Base-by-base conservation (phyloP, 2,888 invertebrate genomes). In the Parascotia fuliginaria region DNA sequence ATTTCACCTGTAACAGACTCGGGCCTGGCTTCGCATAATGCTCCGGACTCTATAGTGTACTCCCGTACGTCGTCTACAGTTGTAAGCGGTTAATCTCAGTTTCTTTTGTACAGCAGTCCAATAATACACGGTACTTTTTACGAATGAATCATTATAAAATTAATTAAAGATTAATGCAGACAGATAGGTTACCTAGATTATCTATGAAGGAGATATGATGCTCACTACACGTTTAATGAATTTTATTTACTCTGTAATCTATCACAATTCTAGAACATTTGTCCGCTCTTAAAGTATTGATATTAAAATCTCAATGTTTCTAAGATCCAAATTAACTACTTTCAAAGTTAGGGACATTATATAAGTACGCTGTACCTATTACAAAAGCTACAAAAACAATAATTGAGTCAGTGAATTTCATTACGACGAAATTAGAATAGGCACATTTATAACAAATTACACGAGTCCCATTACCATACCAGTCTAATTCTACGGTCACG, bases 1-100 rank as follows among this genome's bases (percentile, higher is more conserved):
- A 74, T 81, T 70, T 74, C 78, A 83, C 83, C 84, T 82, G 82
- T 74, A 71, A 77, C 44, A 42, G 28, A 40, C 29, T 39, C 32
- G 40, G 42, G 12, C 41, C 42, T 58, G 42, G 61, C 65, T 60
- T 50, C 61, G 52, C 60, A 62, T 72, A 58, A 68, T 69, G 70
- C 61, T 62, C 47, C 69, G 65, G 53, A 62, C 69, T 70, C 72
- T 79, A 78, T 81, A 80, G 81, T 77, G 65, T 72, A 69, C 63
- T 65, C 70, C 42, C 55, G 64, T 69, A 67, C 56, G 28, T 60
- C 58, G 44, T 50, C 47, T 55, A 32, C 34, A 19, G 24, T 59
- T 56, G 63, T 55, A 51, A 74, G 74, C 55, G 79, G 81, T 78
- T 73, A 71, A 73, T 75, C 70, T 73, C 77, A 81, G 75, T 66